A percentile compares a stretch with the other conserved stretches of the same genome.
Conservation (phyloP, 1,140 invertebrate species). For the Temnothorax curvispinosus region DNA sequence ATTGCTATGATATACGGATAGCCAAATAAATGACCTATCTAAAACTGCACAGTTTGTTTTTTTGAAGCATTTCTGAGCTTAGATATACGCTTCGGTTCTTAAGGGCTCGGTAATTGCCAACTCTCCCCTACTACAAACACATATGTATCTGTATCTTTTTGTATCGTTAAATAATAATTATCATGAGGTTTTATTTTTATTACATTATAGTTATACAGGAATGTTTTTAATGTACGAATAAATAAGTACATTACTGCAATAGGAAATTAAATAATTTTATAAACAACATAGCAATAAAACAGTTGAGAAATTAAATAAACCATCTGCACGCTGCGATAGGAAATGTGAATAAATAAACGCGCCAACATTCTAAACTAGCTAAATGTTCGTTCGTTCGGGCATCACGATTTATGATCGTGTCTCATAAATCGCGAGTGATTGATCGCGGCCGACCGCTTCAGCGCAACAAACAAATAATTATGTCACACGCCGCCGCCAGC, state of each 20-base stretch:
- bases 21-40: too few species aligned
- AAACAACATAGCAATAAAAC: background rate
- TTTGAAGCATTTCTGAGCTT: too few species aligned
- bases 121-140: too few species aligned
- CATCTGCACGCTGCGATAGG: background rate
- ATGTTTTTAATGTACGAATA: background rate
- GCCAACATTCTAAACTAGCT: background rate
- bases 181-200: background rate
- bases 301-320: background rate
- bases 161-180: background rate
- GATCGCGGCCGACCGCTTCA: constrained; percentile 36
- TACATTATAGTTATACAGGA: background rate
- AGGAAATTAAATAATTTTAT: background rate
- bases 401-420: background rate
- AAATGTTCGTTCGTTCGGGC: background rate
- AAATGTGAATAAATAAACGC: background rate
- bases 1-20: too few species aligned
- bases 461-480: constrained; percentile 73
- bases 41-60: too few species aligned
- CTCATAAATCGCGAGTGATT: constrained; percentile 47
- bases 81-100: too few species aligned
- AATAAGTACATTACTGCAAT: background rate
- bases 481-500: constrained; percentile 63
- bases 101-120: too few species aligned
- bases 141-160: background rate